Percentiles rank a stretch among this genome's conserved stretches.
phyloP scores from a whole-genome alignment of 2,113 vertebrate species.

The Dromaius novaehollandiae region DNA sequence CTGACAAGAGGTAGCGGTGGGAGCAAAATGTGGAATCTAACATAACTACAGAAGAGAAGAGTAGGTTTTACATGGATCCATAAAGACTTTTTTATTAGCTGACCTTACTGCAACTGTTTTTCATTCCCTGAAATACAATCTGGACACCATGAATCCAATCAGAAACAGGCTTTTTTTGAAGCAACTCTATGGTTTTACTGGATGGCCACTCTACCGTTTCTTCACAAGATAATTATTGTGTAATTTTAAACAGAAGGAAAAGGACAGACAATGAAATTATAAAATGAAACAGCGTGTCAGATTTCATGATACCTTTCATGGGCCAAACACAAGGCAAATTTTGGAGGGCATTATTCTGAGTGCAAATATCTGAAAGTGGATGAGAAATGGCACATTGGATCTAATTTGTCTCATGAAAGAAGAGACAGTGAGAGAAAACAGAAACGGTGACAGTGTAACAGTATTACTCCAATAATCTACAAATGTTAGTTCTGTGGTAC shows the following conservation, averaged over 20 bases:
- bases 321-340: neutral
- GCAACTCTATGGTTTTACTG: neutral
- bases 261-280: neutral
- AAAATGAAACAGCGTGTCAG: neutral
- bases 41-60: neutral
- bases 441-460: neutral
- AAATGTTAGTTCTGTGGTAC: neutral
- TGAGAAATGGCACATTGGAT: neutral
- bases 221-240: neutral
- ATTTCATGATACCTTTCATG: neutral
- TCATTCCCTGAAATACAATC: neutral
- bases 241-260: neutral
- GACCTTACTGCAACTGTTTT: neutral
- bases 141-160: neutral
- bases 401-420: accelerated
- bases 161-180: neutral
- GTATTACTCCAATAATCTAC: neutral
- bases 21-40: neutral
- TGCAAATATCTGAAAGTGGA: neutral
- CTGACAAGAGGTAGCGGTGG: neutral
- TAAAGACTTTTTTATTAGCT: neutral
- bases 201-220: neutral
- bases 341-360: neutral
- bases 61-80: neutral
- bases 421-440: neutral